phyloP scores from a whole-genome alignment of 2,888 invertebrate genomes.

The Catocala nupta region DNA sequence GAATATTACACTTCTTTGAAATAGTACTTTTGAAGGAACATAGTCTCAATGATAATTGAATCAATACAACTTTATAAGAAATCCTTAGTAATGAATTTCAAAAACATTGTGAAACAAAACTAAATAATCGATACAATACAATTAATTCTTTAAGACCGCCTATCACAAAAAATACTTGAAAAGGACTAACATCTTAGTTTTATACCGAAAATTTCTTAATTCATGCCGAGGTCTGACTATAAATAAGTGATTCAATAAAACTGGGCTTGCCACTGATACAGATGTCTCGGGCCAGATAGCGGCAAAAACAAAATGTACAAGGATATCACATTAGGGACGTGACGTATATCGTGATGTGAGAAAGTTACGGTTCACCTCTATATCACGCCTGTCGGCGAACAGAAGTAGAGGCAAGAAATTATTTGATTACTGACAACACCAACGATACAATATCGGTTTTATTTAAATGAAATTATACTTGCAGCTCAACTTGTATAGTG shows the following conservation, averaged over 20 bases:
- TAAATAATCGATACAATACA: neutral
- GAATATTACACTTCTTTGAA: no score
- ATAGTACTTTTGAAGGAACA: neutral
- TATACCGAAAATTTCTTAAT: conserved; percentile 70
- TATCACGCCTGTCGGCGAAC: conserved; percentile 44
- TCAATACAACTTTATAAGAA: no score
- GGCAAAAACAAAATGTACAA: conserved; percentile 81
- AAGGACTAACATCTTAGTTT: conserved; percentile 48
- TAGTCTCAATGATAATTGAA: neutral
- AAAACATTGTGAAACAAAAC: neutral
- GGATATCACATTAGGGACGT: conserved; percentile 83
- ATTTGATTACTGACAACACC: conserved; percentile 28
- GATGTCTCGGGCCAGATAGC: conserved; percentile 82
- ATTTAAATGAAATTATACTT: neutral
- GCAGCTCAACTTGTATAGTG: no score
- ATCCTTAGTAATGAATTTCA: neutral
- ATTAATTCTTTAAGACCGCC: conserved; percentile 2
- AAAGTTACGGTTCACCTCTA: conserved; percentile 41
- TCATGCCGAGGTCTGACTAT: conserved; percentile 72
- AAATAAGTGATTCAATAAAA: conserved; percentile 82
- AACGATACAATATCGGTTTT: conserved; percentile 8
- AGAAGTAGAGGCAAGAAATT: conserved; percentile 28
- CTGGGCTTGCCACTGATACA: conserved; percentile 83
- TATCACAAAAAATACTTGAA: conserved; percentile 11
- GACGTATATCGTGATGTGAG: conserved; percentile 61